Conservation (phyloP, 2,113 vertebrate species). For the Tiliqua scincoides region DNA sequence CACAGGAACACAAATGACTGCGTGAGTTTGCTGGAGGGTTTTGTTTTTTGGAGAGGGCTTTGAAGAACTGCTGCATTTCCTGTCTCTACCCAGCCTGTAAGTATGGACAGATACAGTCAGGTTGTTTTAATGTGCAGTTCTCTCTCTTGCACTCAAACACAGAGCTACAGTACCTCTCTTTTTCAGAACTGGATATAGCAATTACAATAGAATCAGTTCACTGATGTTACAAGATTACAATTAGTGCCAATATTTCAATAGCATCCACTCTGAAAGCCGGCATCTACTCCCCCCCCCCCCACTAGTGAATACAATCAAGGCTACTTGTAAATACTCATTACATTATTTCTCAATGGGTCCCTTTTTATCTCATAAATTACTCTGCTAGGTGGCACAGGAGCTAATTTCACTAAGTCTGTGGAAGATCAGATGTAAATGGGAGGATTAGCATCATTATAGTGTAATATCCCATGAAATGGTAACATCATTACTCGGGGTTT, state of each 20-base stretch:
- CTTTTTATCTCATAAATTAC: conserved; percentile 92
- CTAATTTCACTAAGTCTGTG: conserved; percentile 89
- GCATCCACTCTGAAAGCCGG: conserved; percentile 63
- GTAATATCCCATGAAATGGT: conserved; percentile 99
- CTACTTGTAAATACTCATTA: conserved; percentile 90
- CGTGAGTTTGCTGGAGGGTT: conserved; percentile 77
- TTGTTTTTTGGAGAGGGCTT: conserved; percentile 75
- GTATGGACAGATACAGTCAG: conserved; percentile 65
- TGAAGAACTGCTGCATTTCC: conserved; percentile 40
- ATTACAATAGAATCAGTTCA: conserved; percentile 51
- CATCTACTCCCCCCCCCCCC: conserved; percentile 69
- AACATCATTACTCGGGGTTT: conserved; percentile 93
- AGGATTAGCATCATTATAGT: conserved; percentile 97
- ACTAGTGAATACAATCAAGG: conserved; percentile 79
- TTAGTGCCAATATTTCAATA: conserved; percentile 11
- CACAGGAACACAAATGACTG: conserved; percentile 82
- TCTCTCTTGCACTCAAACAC: neutral
- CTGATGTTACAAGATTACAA: conserved; percentile 1
- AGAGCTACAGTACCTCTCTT: neutral
- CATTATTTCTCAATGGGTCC: conserved; percentile 87
- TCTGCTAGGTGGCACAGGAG: conserved; percentile 90
- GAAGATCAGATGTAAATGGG: conserved; percentile 96
- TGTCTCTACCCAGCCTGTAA: neutral
- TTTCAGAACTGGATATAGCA: conserved; percentile 32
- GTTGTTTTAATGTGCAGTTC: neutral